Conservation (phyloP, 2,113 vertebrate species). For the Vireo altiloquus region DNA sequence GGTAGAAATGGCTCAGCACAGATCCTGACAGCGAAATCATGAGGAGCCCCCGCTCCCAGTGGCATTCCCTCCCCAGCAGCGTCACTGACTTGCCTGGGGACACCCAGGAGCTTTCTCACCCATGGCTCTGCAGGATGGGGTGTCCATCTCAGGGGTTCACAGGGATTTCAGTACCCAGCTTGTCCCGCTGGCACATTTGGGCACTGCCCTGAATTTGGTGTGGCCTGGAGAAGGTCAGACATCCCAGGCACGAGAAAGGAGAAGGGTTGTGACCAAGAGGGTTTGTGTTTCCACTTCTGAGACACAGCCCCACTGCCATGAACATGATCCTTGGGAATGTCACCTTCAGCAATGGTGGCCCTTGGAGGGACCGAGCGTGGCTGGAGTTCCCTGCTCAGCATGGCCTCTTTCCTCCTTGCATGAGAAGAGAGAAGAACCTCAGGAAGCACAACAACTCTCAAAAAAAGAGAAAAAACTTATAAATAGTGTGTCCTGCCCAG, state of each 20-base stretch:
- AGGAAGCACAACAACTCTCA: conserved; percentile 19
- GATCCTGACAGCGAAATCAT: background rate
- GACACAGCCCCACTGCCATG: background rate
- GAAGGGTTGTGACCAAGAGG: background rate
- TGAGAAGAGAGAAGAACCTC: background rate
- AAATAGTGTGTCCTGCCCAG: conserved; percentile 22
- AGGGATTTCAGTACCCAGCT: background rate
- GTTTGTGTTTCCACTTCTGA: background rate
- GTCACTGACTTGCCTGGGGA: background rate
- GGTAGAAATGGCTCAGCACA: background rate
- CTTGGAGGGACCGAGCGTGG: rapidly evolving
- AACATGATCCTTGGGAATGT: background rate
- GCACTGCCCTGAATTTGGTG: rapidly evolving
- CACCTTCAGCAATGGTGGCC: background rate
- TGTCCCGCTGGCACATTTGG: background rate
- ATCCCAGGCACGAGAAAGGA: background rate
- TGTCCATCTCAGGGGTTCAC: rapidly evolving
- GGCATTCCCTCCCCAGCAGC: background rate
- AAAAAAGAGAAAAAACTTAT: conserved; percentile 26
- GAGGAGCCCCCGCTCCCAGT: rapidly evolving
- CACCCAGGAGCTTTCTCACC: background rate
- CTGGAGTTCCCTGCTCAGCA: background rate
- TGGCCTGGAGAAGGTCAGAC: background rate
- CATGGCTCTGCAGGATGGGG: background rate
- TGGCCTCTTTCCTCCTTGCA: background rate